Base-by-base conservation (phyloP, 2,113 vertebrate genomes). In the Natator depressus region DNA sequence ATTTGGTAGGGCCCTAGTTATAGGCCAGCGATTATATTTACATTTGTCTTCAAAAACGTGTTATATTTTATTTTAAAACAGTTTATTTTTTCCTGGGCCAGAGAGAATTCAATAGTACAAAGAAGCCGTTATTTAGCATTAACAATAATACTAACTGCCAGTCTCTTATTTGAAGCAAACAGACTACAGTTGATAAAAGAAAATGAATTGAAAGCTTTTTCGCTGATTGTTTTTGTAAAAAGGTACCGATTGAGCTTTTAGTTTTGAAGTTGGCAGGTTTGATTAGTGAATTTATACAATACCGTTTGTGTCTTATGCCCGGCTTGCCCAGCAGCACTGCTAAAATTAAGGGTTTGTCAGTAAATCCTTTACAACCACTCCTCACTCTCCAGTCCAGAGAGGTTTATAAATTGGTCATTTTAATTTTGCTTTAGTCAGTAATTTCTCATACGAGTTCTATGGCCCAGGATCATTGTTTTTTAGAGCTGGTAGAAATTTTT, bases 261-360 rank as follows among this genome's bases (percentile, higher is more conserved):
- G 85, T 46, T 96, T 92, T 90, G 49, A 84, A 87, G 80, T 25
- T 90, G 72, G 53, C 83, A 88, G 65, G 29, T 59, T 89, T 46
- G 49, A 93, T 17, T 4, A 69, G n/a, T 10, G 29, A 69, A 53
- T 16, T 46, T 1, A 2, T 27, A 69, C 29, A 85, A 80, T 16
- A 82, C 38, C 84, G 80, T 80, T 13, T 54, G n/a, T 20, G 42
- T 54, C 82, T 86, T 84, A 12, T 80, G 80, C 69, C 1, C 57
- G 49, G 29, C 85, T 85, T 35, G 69, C n/a, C 54, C 49, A 72
- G 72, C 53, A 85, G 46, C 5, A 1, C 8, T 49, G 22, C 57
- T 83, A 89, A 89, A 94, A 85, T 59, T 80, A 89, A 82, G 12
- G 35, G 65, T 35, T 93, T 81, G 38, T 17, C 10, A 31, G 42